Evolutionary conservation across 2,797 vertebrate species (phyloP), one percentile per base, ranked within the genome.

Genomic region (Sebastes matsubarae): DNA sequence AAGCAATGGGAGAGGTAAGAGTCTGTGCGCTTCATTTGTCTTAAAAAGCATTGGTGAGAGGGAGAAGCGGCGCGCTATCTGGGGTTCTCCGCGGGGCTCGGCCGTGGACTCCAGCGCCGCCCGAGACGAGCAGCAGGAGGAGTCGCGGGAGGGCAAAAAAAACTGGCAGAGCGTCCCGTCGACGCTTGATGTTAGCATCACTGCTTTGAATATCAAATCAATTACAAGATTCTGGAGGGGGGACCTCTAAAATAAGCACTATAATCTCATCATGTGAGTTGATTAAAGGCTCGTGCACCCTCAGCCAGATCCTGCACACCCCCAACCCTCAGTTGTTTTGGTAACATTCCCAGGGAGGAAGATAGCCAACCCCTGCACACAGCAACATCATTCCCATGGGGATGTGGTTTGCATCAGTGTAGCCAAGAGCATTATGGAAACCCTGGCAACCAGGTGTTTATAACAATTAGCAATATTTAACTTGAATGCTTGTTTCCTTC

Each of bases 261-360:
- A 68, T 88, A 92, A 93, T 94, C 88, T 91, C 88, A 91, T 93
- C 89, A 89, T 78, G 68, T 42, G 68, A 86, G 88, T 80, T 90
- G 86, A 94, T 94, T 92, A 93, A 84, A 78, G 81, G 84, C 87
- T 90, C 76, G 81, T 86, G 83, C 57, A 68, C 83, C 73, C 80
- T 88, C 79, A 80, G 86, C 88, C 91, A 89, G 83, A 90, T 86
- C 87, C 82, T 77, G 75, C 79, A 84, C 88, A 50, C 57, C 16
- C 58, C 80, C 75, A 64, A 66, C 87, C 46, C 77, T 67, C 69
- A 27, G 71, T 66, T 80, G 84, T 81, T 84, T 91, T 89, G 89
- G 87, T 88, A 73, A 83, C 84, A 90, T 92, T 93, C 90, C 91
- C 86, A 90, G 72, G 25, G 84, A 92, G 93, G 80, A 87, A 79